phyloP scores from a whole-genome alignment of 2,888 invertebrate species.

The Carterocephalus palaemon region DNA sequence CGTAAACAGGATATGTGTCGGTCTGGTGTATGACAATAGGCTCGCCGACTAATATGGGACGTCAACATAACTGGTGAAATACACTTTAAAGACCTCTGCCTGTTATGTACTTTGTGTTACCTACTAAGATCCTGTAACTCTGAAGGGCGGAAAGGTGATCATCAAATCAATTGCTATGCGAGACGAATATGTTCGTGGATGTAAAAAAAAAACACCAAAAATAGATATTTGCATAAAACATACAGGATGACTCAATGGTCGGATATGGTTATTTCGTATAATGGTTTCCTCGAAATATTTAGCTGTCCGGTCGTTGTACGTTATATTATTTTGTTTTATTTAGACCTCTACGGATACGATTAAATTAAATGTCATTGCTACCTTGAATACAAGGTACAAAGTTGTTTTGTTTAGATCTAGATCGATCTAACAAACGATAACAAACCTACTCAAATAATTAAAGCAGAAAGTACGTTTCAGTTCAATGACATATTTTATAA shows the following conservation, averaged over 20 bases:
- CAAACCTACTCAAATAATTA: not conserved
- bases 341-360: not conserved
- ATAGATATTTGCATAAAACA: slow-evolving; percentile 37
- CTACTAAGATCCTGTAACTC: too few relatives aligned
- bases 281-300: slow-evolving; percentile 55
- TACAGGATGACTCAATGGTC: slow-evolving; percentile 61
- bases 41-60: too few relatives aligned
- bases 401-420: too few relatives aligned
- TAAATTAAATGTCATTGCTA: too few relatives aligned
- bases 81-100: too few relatives aligned
- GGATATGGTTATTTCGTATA: slow-evolving; percentile 63
- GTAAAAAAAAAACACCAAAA: slow-evolving; percentile 29
- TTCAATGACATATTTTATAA: slow-evolving; percentile 2
- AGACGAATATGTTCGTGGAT: slow-evolving; percentile 17
- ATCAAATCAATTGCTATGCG: slow-evolving; percentile 27
- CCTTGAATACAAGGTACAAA: too few relatives aligned
- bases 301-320: slow-evolving; percentile 34
- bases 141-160: slow-evolving; percentile 14
- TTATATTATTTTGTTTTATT: slow-evolving; percentile 8
- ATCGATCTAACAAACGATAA: not conserved
- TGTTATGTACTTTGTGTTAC: too few relatives aligned
- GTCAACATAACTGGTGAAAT: too few relatives aligned
- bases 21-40: too few relatives aligned
- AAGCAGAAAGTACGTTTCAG: not conserved
- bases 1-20: too few relatives aligned